Conservation (phyloP, 2,797 vertebrate genomes). For the Okamejei kenojei region DNA sequence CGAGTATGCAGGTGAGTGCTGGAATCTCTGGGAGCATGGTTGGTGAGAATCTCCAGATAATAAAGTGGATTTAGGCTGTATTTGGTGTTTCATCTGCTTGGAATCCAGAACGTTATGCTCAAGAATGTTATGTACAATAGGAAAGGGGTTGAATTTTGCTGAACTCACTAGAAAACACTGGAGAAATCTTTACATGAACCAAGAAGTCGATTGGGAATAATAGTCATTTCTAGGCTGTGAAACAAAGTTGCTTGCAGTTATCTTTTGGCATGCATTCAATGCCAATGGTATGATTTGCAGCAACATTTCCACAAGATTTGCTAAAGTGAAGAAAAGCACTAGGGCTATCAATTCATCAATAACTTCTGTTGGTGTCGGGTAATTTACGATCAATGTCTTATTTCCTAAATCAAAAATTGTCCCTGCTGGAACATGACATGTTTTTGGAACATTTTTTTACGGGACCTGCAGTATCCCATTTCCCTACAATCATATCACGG, state of each 20-base stretch:
- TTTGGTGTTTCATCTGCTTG: too few species aligned
- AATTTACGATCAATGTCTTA: background rate
- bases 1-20: too few species aligned
- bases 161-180: background rate
- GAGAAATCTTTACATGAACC: background rate
- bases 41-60: too few species aligned
- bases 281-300: background rate
- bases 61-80: too few species aligned
- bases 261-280: background rate
- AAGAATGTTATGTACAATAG: background rate
- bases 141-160: background rate
- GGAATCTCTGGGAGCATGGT: too few species aligned
- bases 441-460: background rate
- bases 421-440: background rate
- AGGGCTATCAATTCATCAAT: background rate
- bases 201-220: background rate
- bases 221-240: background rate
- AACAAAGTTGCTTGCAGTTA: background rate
- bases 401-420: background rate
- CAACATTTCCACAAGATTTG: background rate
- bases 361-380: background rate
- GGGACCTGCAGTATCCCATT: background rate
- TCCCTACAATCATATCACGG: background rate
- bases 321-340: background rate
- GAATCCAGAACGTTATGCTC: too few species aligned